Evolutionary conservation across 2,888 invertebrate species (phyloP).

Genomic region (Xylota sylvarum): DNA sequence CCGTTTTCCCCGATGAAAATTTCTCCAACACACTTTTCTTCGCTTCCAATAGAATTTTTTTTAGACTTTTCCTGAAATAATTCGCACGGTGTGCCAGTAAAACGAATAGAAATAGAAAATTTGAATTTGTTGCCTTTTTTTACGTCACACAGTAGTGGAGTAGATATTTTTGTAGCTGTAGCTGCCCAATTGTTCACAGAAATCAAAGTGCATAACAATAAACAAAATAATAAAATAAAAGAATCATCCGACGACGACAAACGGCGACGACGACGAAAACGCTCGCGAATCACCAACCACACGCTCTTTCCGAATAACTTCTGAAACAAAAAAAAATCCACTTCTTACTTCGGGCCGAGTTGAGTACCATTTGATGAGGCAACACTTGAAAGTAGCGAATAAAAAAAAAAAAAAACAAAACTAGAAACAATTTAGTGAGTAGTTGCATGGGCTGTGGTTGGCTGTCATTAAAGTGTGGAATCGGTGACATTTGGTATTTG

Average conservation of each 20-base stretch:
- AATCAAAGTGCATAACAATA: slow-evolving; percentile 70
- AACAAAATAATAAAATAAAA: slow-evolving; percentile 54
- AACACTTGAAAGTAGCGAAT: slow-evolving; percentile 35
- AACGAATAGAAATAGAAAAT: slow-evolving; percentile 67
- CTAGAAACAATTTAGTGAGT: slow-evolving; percentile 17
- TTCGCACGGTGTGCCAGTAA: slow-evolving; percentile 63
- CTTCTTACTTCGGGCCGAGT: slow-evolving; percentile 52
- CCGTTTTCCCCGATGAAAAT: slow-evolving; percentile 73
- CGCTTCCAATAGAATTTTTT: slow-evolving; percentile 59
- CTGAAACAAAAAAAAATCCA: slow-evolving; percentile 61
- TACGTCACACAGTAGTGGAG: slow-evolving; percentile 45
- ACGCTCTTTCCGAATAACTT: slow-evolving; percentile 73
- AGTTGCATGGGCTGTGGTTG: slow-evolving; percentile 34
- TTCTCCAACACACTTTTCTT: slow-evolving; percentile 77
- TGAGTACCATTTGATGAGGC: slow-evolving; percentile 48
- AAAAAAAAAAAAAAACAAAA: slow-evolving; percentile 1
- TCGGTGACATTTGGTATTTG: background rate
- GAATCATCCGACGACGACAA: slow-evolving; percentile 48
- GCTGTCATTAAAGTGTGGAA: slow-evolving; percentile 49
- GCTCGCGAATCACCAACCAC: slow-evolving; percentile 68
- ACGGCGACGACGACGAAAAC: slow-evolving; percentile 65
- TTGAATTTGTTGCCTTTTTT: background rate
- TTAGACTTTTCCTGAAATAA: slow-evolving; percentile 69
- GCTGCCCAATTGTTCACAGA: slow-evolving; percentile 62
- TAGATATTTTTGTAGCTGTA: slow-evolving; percentile 60